phyloP scores from a whole-genome alignment of 2,113 vertebrate species.

The Pomatorhinus ruficollis region DNA sequence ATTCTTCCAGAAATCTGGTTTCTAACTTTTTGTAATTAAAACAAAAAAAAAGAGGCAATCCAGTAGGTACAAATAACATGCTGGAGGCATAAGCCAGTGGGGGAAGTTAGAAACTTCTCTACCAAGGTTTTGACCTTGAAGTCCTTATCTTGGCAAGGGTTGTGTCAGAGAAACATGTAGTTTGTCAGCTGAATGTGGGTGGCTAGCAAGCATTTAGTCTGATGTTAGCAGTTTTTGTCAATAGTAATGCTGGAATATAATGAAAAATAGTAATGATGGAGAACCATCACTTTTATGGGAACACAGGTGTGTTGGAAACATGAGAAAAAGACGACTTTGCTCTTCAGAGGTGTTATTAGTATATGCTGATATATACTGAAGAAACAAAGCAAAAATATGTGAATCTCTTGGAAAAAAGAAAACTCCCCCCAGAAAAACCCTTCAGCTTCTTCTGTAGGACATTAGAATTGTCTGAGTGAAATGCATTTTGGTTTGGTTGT shows the following conservation, averaged over 20 bases:
- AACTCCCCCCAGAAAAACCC: neutral
- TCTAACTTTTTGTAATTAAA: neutral
- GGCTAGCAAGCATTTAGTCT: neutral
- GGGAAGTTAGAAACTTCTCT: neutral
- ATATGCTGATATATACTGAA: neutral
- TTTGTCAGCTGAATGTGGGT: neutral
- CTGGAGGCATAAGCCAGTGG: neutral
- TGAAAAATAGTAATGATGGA: neutral
- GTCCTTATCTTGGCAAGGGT: neutral
- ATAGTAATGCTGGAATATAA: neutral
- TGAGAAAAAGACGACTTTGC: neutral
- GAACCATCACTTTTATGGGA: neutral
- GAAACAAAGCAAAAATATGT: neutral
- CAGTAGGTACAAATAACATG: neutral
- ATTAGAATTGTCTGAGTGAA: neutral
- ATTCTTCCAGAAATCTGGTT: neutral
- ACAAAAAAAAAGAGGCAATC: no score
- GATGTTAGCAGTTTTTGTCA: neutral
- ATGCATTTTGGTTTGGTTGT: neutral
- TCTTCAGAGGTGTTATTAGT: neutral
- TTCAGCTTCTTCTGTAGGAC: neutral
- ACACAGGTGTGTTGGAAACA: neutral
- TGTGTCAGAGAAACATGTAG: neutral
- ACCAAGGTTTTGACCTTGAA: neutral
- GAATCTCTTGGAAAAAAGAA: neutral